phyloP scores from a whole-genome alignment of 1,140 invertebrate genomes.

The Pristionchus pacificus region DNA sequence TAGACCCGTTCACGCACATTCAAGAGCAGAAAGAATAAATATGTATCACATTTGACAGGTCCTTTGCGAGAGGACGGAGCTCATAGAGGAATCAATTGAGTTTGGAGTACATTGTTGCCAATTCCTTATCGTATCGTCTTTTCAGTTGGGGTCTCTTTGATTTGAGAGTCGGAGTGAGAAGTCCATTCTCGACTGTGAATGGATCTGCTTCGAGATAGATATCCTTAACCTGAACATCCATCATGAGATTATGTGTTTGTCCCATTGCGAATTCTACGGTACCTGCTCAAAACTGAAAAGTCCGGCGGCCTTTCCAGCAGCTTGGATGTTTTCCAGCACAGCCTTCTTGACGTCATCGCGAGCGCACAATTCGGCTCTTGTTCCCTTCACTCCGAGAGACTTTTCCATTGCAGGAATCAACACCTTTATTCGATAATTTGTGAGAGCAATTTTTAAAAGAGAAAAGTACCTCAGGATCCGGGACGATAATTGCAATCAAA shows the following conservation, averaged over 20 bases:
- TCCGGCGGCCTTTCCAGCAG: slow-evolving; percentile 79
- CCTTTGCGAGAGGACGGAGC: no score
- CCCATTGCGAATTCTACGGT: no score
- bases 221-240: slow-evolving; percentile 39
- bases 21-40: no score
- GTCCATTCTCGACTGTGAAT: slow-evolving; percentile 91
- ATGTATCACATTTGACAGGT: no score
- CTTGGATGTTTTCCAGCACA: slow-evolving; percentile 81
- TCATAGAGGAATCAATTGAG: no score
- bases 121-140: slow-evolving; percentile 42
- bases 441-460: no score
- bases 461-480: slow-evolving; percentile 75
- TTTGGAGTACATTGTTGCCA: slow-evolving; percentile 43
- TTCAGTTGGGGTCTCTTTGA: slow-evolving; percentile 51
- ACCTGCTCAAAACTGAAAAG: slow-evolving; percentile 96
- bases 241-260: no score
- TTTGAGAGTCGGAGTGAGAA: slow-evolving; percentile 94
- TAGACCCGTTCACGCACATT: no score
- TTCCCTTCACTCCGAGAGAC: slow-evolving; percentile 78
- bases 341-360: slow-evolving; percentile 78
- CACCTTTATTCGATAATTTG: neutral
- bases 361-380: slow-evolving; percentile 79
- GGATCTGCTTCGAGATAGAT: slow-evolving; percentile 75
- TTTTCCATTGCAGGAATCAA: slow-evolving; percentile 61
- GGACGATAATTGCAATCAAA: slow-evolving; percentile 86